Base-by-base conservation (phyloP, 2,888 invertebrate genomes). In the Copidosoma aretas region DNA sequence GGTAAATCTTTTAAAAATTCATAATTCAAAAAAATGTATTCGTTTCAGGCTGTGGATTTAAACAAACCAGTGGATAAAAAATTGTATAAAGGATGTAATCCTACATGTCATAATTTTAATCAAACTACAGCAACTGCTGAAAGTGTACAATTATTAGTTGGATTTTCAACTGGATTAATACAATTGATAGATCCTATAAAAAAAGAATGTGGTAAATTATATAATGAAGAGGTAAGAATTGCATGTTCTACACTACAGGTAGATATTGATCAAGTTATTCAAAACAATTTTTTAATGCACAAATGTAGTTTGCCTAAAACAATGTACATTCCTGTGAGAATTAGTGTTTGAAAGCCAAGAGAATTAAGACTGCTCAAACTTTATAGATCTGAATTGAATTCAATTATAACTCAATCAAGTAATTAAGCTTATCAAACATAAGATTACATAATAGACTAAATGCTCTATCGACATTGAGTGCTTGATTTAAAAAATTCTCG, bases 41-140 rank as follows among this genome's bases (percentile, higher is more conserved):
- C 17, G 17, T 46, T 46, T 15, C 86, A 95, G 93, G 95, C 96
- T 74, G 93, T 95, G 75, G 98, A 98, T 87, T 88, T 97, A 81
- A 94, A 93, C 74, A 97, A 97, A 84, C 98, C 98, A 53, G 91
- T 98, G 77, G 98, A 99, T 85, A 99, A 98, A 84, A 93, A 98
- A 84, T 92, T 97, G 81, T 99, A 99, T 86, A 98, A 98, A 87
- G 98, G 98, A 80, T 98, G 97, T 63, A 97, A 95, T 86, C 99
- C 98, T 21, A 99, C 98, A 32, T 98, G 98, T 85, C 99, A 99
- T 83, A 97, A 98, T 86, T 98, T 99, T 85, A 98, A 98, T 87
- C 89, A 90, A 61, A 88, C 91, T 75, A 91, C 92, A 62, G 92
- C 93, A 80, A 91, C 91, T 68, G 86, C 89, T 19, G 95, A 96